Percentiles rank a stretch among this genome's conserved stretches.
Conservation (phyloP, 1,140 invertebrate genomes). For the Macrosteles quadrilineatus region DNA sequence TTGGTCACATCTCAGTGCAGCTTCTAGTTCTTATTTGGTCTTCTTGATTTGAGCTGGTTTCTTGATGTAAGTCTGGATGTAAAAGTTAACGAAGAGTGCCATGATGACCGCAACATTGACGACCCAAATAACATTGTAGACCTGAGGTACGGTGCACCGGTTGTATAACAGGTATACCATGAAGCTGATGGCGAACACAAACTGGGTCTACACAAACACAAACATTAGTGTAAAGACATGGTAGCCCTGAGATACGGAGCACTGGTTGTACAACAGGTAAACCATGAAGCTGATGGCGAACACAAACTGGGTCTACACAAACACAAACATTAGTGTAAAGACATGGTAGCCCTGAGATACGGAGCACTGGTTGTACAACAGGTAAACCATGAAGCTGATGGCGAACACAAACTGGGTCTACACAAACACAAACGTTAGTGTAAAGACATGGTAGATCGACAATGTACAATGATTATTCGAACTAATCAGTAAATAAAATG, state of each 20-base stretch:
- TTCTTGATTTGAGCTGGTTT: background rate
- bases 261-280: slow-evolving; percentile 38
- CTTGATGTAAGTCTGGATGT: slow-evolving; percentile 55
- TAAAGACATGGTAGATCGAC: slow-evolving; percentile 50
- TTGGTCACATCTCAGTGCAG: too few relatives aligned
- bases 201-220: slow-evolving; percentile 67
- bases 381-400: slow-evolving; percentile 54
- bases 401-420: slow-evolving; percentile 64
- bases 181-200: slow-evolving; percentile 57
- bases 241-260: slow-evolving; percentile 26
- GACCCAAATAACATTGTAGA: slow-evolving; percentile 54
- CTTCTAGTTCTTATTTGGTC: background rate
- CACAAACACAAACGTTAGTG: slow-evolving; percentile 47
- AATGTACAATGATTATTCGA: background rate
- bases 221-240: slow-evolving; percentile 51
- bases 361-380: slow-evolving; percentile 25
- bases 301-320: slow-evolving; percentile 65
- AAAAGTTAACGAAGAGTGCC: slow-evolving; percentile 72
- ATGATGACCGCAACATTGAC: slow-evolving; percentile 59
- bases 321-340: slow-evolving; percentile 50
- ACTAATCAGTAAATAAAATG: too few relatives aligned
- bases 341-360: slow-evolving; percentile 43
- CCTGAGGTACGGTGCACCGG: slow-evolving; percentile 22
- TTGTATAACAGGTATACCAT: slow-evolving; percentile 46
- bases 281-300: slow-evolving; percentile 55